These are phyloP conservation scores for Ceratina australensis DNA, from an alignment of 1,140 invertebrate species.

Conservation along the genomic window DNA sequence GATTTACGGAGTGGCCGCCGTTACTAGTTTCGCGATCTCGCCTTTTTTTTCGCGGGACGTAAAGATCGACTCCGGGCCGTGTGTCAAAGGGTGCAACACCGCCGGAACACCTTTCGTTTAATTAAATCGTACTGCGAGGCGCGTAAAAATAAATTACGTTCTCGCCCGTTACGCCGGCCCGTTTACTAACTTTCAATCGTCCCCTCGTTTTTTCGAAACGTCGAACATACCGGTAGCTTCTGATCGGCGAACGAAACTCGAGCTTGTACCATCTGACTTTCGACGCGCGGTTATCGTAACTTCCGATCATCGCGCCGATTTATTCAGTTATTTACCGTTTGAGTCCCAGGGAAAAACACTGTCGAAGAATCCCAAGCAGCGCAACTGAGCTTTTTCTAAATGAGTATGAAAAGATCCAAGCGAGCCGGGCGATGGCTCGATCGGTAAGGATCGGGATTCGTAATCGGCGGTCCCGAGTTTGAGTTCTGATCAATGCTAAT, in stretches of 20 bases:
- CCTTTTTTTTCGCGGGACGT: constrained; percentile 25
- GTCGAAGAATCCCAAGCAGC: too few species aligned
- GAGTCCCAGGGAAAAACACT: too few species aligned
- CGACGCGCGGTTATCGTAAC: too few species aligned
- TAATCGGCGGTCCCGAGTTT: too few species aligned
- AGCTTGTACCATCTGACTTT: too few species aligned
- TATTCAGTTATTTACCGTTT: too few species aligned
- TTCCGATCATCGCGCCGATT: too few species aligned
- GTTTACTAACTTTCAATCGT: background rate
- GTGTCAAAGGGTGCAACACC: constrained; percentile 34
- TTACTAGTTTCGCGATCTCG: constrained; percentile 1
- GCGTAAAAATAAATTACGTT: constrained; percentile 32
- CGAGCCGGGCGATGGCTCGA: too few species aligned
- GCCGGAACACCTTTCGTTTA: constrained; percentile 40
- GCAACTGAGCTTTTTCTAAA: too few species aligned
- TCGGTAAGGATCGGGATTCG: too few species aligned
- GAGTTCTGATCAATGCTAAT: too few species aligned
- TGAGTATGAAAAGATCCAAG: too few species aligned
- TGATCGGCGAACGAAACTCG: constrained; percentile 20
- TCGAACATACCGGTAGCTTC: background rate
- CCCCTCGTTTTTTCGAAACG: background rate
- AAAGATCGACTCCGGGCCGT: constrained; percentile 32
- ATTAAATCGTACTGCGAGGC: constrained; percentile 44
- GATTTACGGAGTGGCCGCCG: constrained; percentile 28
- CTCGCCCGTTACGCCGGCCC: background rate